Percentiles rank a stretch among this genome's conserved stretches.
Conservation (phyloP, 2,113 vertebrate genomes). For the Azemiops feae region DNA sequence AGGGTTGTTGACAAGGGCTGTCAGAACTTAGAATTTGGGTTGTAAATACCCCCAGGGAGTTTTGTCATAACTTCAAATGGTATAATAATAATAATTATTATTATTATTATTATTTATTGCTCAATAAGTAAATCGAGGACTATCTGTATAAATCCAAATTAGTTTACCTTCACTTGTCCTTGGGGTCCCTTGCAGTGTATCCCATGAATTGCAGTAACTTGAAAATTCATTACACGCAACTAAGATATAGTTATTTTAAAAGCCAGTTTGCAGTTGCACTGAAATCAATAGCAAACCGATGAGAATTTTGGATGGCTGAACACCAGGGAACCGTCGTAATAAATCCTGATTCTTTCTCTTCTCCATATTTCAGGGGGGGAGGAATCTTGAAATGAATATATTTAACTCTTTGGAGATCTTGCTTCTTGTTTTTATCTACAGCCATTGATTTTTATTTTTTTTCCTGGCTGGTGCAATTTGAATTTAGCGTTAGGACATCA, state of each 20-base stretch:
- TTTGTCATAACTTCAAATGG: not conserved
- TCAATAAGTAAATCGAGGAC: not conserved
- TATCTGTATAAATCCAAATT: not conserved
- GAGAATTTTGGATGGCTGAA: not conserved
- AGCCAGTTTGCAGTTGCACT: not conserved
- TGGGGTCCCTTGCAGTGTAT: no score
- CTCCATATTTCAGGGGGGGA: no score
- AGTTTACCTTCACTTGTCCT: not conserved
- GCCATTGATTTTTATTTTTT: not conserved
- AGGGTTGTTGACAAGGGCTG: not conserved
- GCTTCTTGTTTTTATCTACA: not conserved
- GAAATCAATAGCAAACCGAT: not conserved
- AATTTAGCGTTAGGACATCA: not conserved
- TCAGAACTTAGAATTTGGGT: not conserved
- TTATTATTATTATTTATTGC: no score
- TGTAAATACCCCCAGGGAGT: not conserved
- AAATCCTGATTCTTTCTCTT: not conserved
- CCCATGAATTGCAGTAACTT: not conserved
- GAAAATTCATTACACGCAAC: no score
- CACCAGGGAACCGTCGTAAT: not conserved
- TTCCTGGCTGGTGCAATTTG: not conserved
- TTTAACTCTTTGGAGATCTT: not conserved
- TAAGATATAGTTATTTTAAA: not conserved
- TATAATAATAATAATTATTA: no score
- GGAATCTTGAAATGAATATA: not conserved